Conservation (phyloP, 2,113 vertebrate genomes). For the Trachemys scripta region DNA sequence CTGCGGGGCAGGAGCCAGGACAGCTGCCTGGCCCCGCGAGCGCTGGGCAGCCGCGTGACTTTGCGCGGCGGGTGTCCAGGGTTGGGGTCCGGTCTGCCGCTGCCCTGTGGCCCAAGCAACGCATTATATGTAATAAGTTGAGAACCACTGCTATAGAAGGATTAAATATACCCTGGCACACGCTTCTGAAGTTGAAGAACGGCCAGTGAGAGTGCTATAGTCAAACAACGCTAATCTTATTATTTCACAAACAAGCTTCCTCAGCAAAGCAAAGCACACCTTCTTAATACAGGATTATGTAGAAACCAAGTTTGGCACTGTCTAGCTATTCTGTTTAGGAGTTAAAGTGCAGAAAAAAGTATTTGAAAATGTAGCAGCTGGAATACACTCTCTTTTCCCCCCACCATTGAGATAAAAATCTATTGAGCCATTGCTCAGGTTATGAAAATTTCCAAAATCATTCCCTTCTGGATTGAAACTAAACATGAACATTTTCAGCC, state of each 20-base stretch:
- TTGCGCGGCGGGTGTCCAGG: too few relatives aligned
- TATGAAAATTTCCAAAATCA: background rate
- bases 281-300: background rate
- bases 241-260: background rate
- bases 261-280: background rate
- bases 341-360: background rate
- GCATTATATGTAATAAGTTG: too few relatives aligned
- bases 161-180: background rate
- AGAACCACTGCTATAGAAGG: background rate
- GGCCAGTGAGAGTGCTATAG: background rate
- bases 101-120: too few relatives aligned
- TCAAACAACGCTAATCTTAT: background rate
- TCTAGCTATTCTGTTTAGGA: background rate
- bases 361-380: background rate
- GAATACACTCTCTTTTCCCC: background rate
- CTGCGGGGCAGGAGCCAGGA: too few relatives aligned
- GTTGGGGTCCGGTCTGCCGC: too few relatives aligned
- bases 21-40: too few relatives aligned
- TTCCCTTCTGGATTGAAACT: background rate
- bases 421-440: background rate
- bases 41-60: too few relatives aligned
- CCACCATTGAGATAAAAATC: background rate
- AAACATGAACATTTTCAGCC: background rate
- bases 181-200: conserved; percentile 14
- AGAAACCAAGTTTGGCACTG: background rate